Conservation (phyloP, 1,140 invertebrate genomes). For the Branchinecta lynchi region DNA sequence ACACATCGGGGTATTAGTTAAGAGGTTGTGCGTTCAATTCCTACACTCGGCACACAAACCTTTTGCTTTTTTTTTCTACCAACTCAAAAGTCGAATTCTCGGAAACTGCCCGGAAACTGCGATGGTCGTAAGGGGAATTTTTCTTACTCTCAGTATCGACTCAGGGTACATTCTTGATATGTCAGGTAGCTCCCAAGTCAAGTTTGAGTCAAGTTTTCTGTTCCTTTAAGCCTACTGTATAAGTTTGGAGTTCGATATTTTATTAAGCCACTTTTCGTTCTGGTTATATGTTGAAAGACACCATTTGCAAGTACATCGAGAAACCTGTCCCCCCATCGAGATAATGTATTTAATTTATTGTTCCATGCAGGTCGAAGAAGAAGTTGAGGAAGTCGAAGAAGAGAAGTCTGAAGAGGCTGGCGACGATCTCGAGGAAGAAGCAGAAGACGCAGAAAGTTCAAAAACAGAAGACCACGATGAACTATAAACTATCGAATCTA, state of each 20-base stretch:
- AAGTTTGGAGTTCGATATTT: conserved; percentile 13
- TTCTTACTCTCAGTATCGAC: too few relatives aligned
- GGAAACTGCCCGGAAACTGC: too few relatives aligned
- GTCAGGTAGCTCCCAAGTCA: too few relatives aligned
- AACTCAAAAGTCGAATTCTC: too few relatives aligned
- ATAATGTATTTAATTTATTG: conserved; percentile 17
- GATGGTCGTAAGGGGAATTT: too few relatives aligned
- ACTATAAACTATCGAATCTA: conserved; percentile 15
- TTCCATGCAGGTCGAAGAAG: conserved; percentile 21
- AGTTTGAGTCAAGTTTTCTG: too few relatives aligned
- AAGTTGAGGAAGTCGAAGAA: conserved; percentile 25
- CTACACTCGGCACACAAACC: too few relatives aligned
- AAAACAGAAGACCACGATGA: conserved; percentile 21
- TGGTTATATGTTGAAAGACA: background rate
- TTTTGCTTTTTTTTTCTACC: too few relatives aligned
- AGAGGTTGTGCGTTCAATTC: too few relatives aligned
- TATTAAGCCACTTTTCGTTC: background rate
- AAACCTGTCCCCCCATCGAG: conserved; percentile 19
- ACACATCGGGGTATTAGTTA: too few relatives aligned
- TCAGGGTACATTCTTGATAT: too few relatives aligned
- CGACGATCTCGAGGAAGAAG: conserved; percentile 22
- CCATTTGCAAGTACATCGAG: background rate
- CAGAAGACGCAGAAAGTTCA: conserved; percentile 21
- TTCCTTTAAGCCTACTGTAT: too few relatives aligned
- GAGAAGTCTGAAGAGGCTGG: conserved; percentile 20